These are phyloP conservation scores for Dicycla oo DNA, from an alignment of 2,888 invertebrate genomes.

Conservation along the genomic window DNA sequence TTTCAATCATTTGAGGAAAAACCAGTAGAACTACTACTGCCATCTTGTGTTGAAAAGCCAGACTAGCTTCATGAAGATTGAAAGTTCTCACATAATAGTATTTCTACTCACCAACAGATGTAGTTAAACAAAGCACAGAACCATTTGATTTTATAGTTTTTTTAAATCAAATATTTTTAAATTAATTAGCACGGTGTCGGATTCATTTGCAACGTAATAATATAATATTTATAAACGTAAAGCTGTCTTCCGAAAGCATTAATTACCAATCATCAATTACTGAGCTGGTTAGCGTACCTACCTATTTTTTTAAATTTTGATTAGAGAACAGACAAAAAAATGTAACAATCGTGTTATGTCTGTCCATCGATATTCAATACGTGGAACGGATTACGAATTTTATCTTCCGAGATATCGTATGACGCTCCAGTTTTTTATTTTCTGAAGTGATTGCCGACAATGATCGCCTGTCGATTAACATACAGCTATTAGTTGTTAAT, in stretches of 20 bases:
- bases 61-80: not conserved
- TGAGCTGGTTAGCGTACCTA: slow-evolving; percentile 19
- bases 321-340: slow-evolving; percentile 54
- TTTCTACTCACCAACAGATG: slow-evolving; percentile 48
- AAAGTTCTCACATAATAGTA: not conserved
- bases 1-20: too few relatives aligned
- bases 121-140: not conserved
- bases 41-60: slow-evolving; percentile 3
- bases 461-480: slow-evolving; percentile 79
- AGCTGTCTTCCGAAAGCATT: not conserved
- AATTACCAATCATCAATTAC: not conserved
- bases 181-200: too few relatives aligned
- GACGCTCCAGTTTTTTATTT: slow-evolving; percentile 72
- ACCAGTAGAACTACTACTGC: not conserved
- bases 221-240: not conserved
- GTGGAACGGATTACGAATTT: slow-evolving; percentile 78
- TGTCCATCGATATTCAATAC: slow-evolving; percentile 70
- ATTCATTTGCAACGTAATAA: not conserved
- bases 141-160: rapidly evolving
- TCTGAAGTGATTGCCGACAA: slow-evolving; percentile 73
- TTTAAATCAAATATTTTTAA: not conserved
- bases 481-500: slow-evolving; percentile 78
- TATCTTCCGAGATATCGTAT: slow-evolving; percentile 73
- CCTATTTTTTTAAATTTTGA: slow-evolving; percentile 50
- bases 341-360: slow-evolving; percentile 63